A percentile compares a stretch with the other conserved stretches of the same genome.
Conservation (phyloP, 2,113 vertebrate genomes). For the Malurus elegans region DNA sequence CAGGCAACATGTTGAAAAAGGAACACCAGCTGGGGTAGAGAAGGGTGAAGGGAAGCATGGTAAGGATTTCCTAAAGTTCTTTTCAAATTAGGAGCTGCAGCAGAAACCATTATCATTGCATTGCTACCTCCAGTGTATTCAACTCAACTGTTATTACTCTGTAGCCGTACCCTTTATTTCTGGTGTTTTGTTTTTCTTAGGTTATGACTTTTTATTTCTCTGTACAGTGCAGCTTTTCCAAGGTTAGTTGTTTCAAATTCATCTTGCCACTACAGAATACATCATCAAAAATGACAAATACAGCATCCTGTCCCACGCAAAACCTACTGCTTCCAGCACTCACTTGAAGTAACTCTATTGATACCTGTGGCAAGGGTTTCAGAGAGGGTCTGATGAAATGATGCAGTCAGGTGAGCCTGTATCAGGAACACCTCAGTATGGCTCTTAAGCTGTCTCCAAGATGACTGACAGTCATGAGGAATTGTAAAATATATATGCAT, state of each 20-base stretch:
- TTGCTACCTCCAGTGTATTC: neutral
- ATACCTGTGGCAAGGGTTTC: neutral
- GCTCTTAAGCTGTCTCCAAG: neutral
- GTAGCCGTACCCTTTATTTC: neutral
- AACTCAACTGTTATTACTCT: neutral
- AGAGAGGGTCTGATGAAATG: neutral
- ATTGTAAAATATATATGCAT: neutral
- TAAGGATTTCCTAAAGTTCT: neutral
- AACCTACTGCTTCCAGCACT: neutral
- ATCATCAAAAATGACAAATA: conserved; percentile 14
- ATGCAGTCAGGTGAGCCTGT: neutral
- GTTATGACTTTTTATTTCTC: neutral
- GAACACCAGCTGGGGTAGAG: neutral
- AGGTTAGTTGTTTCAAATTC: neutral
- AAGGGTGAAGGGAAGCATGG: neutral
- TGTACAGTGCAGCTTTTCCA: neutral
- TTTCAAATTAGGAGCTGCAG: neutral
- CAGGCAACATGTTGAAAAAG: neutral
- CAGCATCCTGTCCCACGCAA: neutral
- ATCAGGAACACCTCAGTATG: neutral
- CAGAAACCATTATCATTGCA: neutral
- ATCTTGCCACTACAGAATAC: neutral
- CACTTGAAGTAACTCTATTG: neutral
- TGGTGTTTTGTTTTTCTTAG: neutral
- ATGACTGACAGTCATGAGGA: neutral